Evolutionary conservation across 2,113 vertebrate species (phyloP).

Genomic region (Octodon degus): DNA sequence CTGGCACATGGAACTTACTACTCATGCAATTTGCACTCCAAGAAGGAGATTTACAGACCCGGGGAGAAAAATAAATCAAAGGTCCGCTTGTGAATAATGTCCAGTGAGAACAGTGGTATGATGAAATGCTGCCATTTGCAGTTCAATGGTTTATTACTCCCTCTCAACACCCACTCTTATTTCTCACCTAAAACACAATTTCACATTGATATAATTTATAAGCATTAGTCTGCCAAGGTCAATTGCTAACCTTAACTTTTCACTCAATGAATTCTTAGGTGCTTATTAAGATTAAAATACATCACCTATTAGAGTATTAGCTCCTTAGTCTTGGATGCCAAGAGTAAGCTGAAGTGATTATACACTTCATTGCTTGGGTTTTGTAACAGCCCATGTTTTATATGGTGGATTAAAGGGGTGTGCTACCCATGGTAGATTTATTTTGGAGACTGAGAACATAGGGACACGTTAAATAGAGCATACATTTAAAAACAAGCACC

Average conservation of each 20-base stretch:
- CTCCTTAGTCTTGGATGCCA: conserved; percentile 48
- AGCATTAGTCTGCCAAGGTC: conserved; percentile 57
- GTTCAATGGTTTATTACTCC: conserved; percentile 36
- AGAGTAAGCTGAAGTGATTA: conserved; percentile 50
- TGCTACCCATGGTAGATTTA: conserved; percentile 68
- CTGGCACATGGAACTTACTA: conserved; percentile 55
- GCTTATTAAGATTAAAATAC: conserved; percentile 74
- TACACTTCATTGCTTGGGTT: conserved; percentile 34
- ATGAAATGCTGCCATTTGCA: conserved; percentile 62
- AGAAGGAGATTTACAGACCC: conserved; percentile 72
- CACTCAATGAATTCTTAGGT: conserved; percentile 63
- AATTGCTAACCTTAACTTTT: conserved; percentile 68
- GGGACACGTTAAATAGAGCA: conserved; percentile 80
- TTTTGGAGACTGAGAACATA: conserved; percentile 76
- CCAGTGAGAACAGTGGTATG: conserved; percentile 55
- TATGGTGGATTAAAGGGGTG: conserved; percentile 39
- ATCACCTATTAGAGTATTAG: conserved; percentile 60
- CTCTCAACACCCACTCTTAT: conserved; percentile 73
- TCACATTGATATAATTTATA: conserved; percentile 70
- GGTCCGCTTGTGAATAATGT: conserved; percentile 58
- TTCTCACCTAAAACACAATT: conserved; percentile 68
- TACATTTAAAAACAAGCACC: conserved; percentile 78
- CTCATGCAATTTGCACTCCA: conserved; percentile 63
- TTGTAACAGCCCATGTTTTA: conserved; percentile 63
- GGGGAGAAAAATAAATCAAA: conserved; percentile 77